phyloP scores from a whole-genome alignment of 2,113 vertebrate species.

The Rhabdornis inornatus region DNA sequence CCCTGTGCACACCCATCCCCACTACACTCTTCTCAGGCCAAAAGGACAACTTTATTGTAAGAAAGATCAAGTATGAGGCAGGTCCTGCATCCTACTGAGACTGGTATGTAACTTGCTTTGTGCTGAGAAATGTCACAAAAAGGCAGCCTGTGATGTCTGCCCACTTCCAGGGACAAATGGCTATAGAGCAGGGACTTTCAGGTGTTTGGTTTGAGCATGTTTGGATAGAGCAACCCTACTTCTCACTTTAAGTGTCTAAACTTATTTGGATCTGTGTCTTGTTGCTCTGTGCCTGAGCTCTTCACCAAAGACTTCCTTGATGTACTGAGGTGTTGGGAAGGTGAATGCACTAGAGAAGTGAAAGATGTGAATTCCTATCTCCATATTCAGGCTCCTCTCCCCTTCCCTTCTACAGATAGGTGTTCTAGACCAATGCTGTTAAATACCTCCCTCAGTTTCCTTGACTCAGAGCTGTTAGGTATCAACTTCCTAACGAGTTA shows the following conservation, averaged over 20 bases:
- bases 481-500: background rate
- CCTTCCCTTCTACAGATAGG: background rate
- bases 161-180: background rate
- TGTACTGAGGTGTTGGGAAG: background rate
- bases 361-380: background rate
- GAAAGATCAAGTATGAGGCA: background rate
- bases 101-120: background rate
- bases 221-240: background rate
- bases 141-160: background rate
- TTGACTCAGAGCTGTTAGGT: background rate
- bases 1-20: background rate
- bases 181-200: background rate
- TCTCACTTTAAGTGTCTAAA: background rate
- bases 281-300: background rate
- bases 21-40: background rate
- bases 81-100: background rate
- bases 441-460: background rate
- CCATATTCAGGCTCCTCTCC: background rate
- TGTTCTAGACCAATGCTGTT: background rate
- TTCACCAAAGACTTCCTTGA: background rate
- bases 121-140: background rate
- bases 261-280: background rate
- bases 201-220: background rate
- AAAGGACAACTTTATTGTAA: background rate
- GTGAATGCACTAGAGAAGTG: background rate